Base-by-base conservation (phyloP, 2,113 vertebrate species). In the Scomber colias region DNA sequence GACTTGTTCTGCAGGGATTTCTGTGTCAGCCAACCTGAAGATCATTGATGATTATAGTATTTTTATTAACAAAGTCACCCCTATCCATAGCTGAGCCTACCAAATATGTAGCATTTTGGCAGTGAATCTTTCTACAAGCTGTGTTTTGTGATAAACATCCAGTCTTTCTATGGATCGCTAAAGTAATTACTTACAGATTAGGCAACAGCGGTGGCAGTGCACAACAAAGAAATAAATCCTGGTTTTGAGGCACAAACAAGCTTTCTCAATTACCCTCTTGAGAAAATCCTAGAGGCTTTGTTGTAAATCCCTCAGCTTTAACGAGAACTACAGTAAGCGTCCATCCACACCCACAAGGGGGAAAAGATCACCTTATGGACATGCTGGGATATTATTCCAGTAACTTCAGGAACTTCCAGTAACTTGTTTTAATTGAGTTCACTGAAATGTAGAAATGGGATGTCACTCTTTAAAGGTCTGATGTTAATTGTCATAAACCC, bases 231-330 rank as follows among this genome's bases (percentile, higher is more conserved):
- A 40, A 16, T 16, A 71, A 55, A 65, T 70, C 50, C 48, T 27
- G 56, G 31, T 68, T 85, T 76, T 73, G 31, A 70, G 79, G 40
- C 83, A 77, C 74, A 87, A 87, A 75, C 79, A 66, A 77, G 72
- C 71, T 72, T 57, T 74, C 78, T 80, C 78, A 90, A 84, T 91
- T 84, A 84, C 78, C 77, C 75, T 82, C 68, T 72, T 70, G 51
- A 88, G 65, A 79, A 83, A 88, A 88, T 87, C 83, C 71, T 24
- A 0, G 46, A 69, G 72, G 61, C 61, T 87, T 90, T 90, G 72
- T 66, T 5, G 61, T 64, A 90, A 91, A 89, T 89, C 87, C 84
- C 54, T 64, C 65, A 64, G 81, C 65, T 87, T 79, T 76, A 79
- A 72, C 31, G 19, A 77, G 71, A 87, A 78, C 54, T 68, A 35